Conservation (phyloP, 37 sponge, comb jelly and placozoan species). For the Chondrilla cf. caribensis region DNA sequence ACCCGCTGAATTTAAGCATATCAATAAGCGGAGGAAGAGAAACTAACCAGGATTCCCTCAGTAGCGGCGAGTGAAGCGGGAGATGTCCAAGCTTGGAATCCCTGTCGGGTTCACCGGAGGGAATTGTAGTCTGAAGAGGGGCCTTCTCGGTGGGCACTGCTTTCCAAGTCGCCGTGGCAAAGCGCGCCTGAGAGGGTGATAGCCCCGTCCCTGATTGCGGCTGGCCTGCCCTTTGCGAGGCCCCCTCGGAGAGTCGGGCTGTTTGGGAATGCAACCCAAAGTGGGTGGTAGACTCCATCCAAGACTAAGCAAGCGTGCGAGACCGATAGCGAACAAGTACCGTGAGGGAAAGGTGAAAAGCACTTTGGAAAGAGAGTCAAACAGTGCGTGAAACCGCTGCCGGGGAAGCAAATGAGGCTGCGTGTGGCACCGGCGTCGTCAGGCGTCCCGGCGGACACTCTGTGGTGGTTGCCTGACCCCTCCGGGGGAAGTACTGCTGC, state of each 20-base stretch:
- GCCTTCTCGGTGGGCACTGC: not conserved
- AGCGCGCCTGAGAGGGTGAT: constrained; percentile 73
- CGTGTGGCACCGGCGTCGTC: not conserved
- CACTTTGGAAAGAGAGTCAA: constrained; percentile 83
- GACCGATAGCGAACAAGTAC: constrained; percentile 77
- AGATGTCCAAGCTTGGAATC: constrained; percentile 77
- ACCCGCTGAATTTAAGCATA: constrained; percentile 94
- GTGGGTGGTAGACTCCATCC: constrained; percentile 78
- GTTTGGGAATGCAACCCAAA: constrained; percentile 87
- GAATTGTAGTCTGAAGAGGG: constrained; percentile 19
- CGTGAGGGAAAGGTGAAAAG: constrained; percentile 77
- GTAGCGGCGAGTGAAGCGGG: constrained; percentile 89
- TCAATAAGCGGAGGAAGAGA: constrained; percentile 92
- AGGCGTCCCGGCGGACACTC: not conserved
- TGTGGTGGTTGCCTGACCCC: constrained; percentile 25
- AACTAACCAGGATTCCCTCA: constrained; percentile 91
- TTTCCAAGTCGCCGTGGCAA: constrained; percentile 65
- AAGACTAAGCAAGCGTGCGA: constrained; percentile 50
- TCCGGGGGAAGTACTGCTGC: constrained; percentile 1
- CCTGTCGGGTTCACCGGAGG: constrained; percentile 30
- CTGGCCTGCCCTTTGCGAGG: not conserved
- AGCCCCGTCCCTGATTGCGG: constrained; percentile 48
- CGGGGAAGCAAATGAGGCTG: constrained; percentile 53
- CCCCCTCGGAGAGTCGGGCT: constrained; percentile 74
- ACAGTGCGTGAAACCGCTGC: constrained; percentile 74